Base-by-base conservation (phyloP, 2,797 vertebrate species). In the Coranthus polyacanthus region DNA sequence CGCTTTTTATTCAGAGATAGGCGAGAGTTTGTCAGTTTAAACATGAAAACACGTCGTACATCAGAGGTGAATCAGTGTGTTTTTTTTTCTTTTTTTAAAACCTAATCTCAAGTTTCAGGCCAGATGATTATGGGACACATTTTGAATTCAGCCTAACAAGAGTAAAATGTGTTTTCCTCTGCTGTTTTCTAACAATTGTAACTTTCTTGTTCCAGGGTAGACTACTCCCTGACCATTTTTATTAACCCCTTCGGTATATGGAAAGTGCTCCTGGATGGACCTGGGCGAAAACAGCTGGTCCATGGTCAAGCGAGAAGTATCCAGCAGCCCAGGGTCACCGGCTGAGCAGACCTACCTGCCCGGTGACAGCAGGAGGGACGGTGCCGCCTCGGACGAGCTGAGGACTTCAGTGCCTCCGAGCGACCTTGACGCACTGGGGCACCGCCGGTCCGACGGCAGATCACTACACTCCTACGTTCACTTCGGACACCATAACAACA, bases 261-360 rank as follows among this genome's bases (percentile, higher is more conserved):
- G 88, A 93, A 94, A 94, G 89, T 83, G 89, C 92, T 95, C 94
- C 93, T 98, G 97, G 95, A 99, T 99, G 97, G 97, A 98, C 95
- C 95, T 97, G 94, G 95, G 94, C 88, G 96, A 97, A 90, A 91
- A 93, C 92, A 93, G 94, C 95, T 99, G 97, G 96, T 96, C 96
- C 93, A 95, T 95, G 92, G 94, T 96, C 83, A 98, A 97, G 94
- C 93, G 95, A 89, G 94, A 96, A 88, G 91, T 92, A 81, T 93
- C 95, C 84, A 95, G 92, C 89, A 93, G 93, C 92, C 91, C 93
- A 74, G 87, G 92, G 84, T 94, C 89, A 74, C 93, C 91, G 86
- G 93, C 88, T 89, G 96, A 92, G 62, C 93, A 68, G 83, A 91
- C 51, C 83, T 95, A 94, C 89, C 84, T 94, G 80, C 82, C 89